These are phyloP conservation scores for Phaenicophaeus curvirostris DNA, from an alignment of 2,797 vertebrate genomes.

Conservation along the genomic window DNA sequence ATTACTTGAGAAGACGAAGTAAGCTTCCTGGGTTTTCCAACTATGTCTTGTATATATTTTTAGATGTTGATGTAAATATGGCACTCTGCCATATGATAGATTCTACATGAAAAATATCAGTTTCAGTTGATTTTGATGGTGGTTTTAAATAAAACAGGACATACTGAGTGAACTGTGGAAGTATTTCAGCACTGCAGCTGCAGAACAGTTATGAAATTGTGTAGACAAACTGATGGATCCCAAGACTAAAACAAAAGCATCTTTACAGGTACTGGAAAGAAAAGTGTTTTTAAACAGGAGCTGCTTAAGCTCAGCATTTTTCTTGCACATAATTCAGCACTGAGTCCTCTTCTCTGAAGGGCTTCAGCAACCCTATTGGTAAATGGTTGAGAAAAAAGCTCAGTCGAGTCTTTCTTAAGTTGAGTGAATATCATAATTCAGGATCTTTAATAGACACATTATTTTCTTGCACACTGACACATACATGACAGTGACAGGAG, in stretches of 20 bases:
- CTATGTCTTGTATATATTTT: background rate
- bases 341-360: background rate
- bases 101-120: conserved; percentile 25
- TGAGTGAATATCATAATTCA: background rate
- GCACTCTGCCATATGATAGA: background rate
- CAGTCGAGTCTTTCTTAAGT: background rate
- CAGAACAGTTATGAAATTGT: conserved; percentile 38
- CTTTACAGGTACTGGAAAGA: background rate
- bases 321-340: background rate
- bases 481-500: background rate
- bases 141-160: conserved; percentile 43
- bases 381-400: background rate
- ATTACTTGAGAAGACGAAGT: background rate
- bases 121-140: conserved; percentile 36
- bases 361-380: background rate
- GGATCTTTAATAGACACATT: background rate
- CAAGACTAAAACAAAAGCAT: conserved; percentile 31
- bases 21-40: background rate
- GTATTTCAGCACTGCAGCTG: conserved; percentile 29
- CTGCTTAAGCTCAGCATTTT: background rate
- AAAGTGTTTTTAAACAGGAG: background rate
- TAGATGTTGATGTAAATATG: conserved; percentile 12
- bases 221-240: conserved; percentile 15
- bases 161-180: background rate
- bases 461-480: background rate